Evolutionary conservation across 2,797 vertebrate species (phyloP).

Genomic region (Champsocephalus esox): DNA sequence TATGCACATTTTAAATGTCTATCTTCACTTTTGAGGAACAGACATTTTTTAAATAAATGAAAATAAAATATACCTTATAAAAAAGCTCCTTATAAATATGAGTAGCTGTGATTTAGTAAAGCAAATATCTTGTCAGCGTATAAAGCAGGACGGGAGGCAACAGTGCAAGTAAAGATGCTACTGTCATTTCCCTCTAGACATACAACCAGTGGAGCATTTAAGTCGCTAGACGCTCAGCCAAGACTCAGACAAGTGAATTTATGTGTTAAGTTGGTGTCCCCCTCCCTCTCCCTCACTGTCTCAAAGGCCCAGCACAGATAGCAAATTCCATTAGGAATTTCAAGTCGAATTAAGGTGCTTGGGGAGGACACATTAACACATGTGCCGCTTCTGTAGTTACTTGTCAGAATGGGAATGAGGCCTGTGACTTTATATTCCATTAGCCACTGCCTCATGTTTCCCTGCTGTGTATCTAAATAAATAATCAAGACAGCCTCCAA

Average conservation of each 20-base stretch:
- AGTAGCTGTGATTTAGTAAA: constrained; percentile 54
- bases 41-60: no score
- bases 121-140: constrained; percentile 53
- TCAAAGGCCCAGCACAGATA: constrained; percentile 74
- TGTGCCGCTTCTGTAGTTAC: constrained; percentile 84
- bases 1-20: not conserved
- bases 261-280: constrained; percentile 78
- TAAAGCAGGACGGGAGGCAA: constrained; percentile 49
- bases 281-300: constrained; percentile 57
- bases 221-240: constrained; percentile 77
- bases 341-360: constrained; percentile 82
- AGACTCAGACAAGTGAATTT: constrained; percentile 84
- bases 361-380: constrained; percentile 85
- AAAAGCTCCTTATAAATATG: constrained; percentile 10
- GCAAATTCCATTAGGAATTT: constrained; percentile 86
- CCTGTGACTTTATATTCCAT: constrained; percentile 87
- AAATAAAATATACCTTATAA: not conserved
- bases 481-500: constrained; percentile 87
- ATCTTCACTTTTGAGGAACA: no score
- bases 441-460: constrained; percentile 84
- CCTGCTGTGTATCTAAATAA: constrained; percentile 87
- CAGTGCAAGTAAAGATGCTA: constrained; percentile 58
- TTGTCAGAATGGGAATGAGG: constrained; percentile 86
- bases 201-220: constrained; percentile 79
- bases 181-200: constrained; percentile 78